These are phyloP conservation scores for Tuberolachnus salignus DNA, from an alignment of 2,888 invertebrate species.

Conservation along the genomic window DNA sequence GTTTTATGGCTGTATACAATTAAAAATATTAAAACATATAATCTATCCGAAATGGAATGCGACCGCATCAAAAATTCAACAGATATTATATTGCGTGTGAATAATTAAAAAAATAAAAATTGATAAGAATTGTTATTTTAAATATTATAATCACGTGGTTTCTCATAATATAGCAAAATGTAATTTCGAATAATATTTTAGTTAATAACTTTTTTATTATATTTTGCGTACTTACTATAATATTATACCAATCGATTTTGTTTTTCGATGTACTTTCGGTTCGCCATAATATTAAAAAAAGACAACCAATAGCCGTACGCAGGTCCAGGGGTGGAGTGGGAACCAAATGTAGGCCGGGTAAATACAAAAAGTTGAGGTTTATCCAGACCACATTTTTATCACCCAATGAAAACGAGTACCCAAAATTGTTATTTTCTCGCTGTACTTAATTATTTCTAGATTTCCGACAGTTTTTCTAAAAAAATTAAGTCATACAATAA, in stretches of 20 bases:
- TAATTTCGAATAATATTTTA: background rate
- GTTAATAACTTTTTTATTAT: background rate
- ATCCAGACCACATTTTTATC: too few species aligned
- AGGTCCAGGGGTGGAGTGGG: too few species aligned
- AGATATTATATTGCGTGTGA: constrained; percentile 21
- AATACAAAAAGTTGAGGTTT: too few species aligned
- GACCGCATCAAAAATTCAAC: background rate
- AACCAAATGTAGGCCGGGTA: too few species aligned
- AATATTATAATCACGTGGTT: background rate
- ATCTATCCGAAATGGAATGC: background rate
- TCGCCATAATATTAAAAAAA: background rate
- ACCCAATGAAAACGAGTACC: too few species aligned
- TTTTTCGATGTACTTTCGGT: background rate
- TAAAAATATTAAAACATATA: background rate
- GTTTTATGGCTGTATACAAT: background rate
- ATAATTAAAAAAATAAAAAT: background rate
- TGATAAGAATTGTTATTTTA: background rate
- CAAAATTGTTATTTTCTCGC: too few species aligned
- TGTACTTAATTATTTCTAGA: too few species aligned
- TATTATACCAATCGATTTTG: background rate
- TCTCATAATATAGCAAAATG: background rate
- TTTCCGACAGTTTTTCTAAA: too few species aligned
- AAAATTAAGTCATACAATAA: too few species aligned
- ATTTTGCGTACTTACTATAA: too few species aligned
- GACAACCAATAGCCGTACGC: too few species aligned